Base-by-base conservation (phyloP, 2,888 invertebrate genomes). In the Dynastes maya region DNA sequence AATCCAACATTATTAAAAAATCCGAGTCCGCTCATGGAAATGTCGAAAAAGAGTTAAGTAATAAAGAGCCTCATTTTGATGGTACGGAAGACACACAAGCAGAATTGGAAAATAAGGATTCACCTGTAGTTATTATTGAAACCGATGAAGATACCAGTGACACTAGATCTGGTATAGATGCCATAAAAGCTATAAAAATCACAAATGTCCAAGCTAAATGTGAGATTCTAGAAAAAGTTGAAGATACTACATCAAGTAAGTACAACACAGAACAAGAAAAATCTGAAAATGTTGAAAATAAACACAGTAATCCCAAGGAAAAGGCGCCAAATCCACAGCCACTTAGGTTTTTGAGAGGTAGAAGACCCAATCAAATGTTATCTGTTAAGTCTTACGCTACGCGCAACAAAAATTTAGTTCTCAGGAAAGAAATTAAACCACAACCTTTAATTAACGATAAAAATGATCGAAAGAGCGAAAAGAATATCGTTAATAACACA, bases 331-430 rank as follows among this genome's bases (percentile, higher is more conserved):
- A 40, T 16, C 72, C 72, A 11, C 72, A 74, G 49, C 61, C 72
- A 1, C 29, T 74, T 16, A 37, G 72, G 11, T 74, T 74, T 8
- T 22, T 74, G 13, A 61, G 72, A 13, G 61, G 72, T 61, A 61
- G 72, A 22, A 61, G 72, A 45, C 72, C 72, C 1, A 74, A 61
- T 49, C 72, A 74, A 61, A 74, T 74, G 72, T 37, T 74, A 16
- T 74, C 72, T 9, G 72, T 74, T 22, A 74, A 74, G 22, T 74
- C 72, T 40, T 74, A 74, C 27, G 72, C 72, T 1, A 74, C 72
- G 5, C 29, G 72, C n/a, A 74, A 74, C 27, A 74, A 74, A 61
- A 74, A 74, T 74, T 74, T 74, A 61, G 72, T 74, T 9, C 61
- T 74, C 5, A 55, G 71, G 37, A 71, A 71, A 37, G 71, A 71